Evolutionary conservation across 92 coral and sea anemone genomes (phyloP).

Genomic region (Nematostella vectensis): DNA sequence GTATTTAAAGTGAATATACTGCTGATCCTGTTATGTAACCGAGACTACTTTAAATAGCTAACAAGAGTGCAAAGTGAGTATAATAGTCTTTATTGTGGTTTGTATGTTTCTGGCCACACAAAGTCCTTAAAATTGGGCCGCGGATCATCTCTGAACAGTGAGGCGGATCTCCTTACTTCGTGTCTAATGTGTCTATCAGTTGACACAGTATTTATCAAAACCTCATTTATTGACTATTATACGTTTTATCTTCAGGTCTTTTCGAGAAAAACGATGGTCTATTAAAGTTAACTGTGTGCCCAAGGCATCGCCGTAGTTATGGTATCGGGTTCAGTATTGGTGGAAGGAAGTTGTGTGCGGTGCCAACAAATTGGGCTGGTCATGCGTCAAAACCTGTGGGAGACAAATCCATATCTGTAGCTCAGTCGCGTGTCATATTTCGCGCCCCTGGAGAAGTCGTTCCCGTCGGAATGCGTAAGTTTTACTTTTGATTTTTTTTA

Average conservation of each 20-base stretch:
- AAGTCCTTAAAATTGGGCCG: not conserved
- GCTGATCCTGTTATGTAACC: too few relatives aligned
- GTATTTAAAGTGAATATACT: too few relatives aligned
- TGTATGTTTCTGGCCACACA: not conserved
- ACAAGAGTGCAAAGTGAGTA: too few relatives aligned
- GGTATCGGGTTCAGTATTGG: constrained; percentile 8
- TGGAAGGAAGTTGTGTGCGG: not conserved
- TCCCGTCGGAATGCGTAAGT: not conserved
- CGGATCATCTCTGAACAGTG: not conserved
- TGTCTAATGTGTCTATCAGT: too few relatives aligned
- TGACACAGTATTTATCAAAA: too few relatives aligned
- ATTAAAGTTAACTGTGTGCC: constrained; percentile 11
- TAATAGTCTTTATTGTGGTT: too few relatives aligned
- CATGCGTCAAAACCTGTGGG: not conserved
- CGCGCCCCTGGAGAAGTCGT: not conserved
- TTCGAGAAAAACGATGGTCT: constrained; percentile 5
- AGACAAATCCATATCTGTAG: not conserved
- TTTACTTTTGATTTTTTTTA: too few relatives aligned
- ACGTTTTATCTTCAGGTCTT: not conserved
- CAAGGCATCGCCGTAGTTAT: constrained; percentile 12
- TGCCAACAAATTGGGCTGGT: not conserved
- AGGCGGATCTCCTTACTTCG: constrained; percentile 1
- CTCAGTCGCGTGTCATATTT: not conserved
- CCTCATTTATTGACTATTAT: too few relatives aligned
- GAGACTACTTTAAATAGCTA: too few relatives aligned